Evolutionary conservation across 2,797 vertebrate species (phyloP).

Genomic region (Anisognathus igniventris): DNA sequence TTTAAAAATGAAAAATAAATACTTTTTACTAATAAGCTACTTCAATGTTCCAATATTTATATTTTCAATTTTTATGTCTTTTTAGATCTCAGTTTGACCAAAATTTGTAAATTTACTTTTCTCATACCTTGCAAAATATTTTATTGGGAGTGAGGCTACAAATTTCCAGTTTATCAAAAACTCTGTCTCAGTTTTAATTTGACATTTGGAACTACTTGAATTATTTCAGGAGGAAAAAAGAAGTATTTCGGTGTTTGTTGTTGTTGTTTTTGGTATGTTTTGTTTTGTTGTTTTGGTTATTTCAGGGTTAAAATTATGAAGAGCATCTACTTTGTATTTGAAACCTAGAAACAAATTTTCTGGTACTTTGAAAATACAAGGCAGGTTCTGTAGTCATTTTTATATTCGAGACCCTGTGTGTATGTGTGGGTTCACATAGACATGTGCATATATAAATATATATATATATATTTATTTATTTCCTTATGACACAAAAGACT

Average conservation of each 20-base stretch:
- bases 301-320: not conserved
- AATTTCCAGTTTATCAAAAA: not conserved
- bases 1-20: not conserved
- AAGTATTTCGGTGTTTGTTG: not conserved
- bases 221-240: not conserved
- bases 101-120: not conserved
- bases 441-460: accelerated
- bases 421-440: accelerated
- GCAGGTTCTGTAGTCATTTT: not conserved
- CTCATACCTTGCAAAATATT: not conserved
- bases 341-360: not conserved
- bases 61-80: not conserved
- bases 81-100: not conserved
- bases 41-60: not conserved
- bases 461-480: not conserved
- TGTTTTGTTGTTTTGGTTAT: not conserved
- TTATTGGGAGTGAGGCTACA: not conserved
- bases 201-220: not conserved
- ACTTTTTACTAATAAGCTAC: not conserved
- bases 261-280: not conserved
- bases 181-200: not conserved
- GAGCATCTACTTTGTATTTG: not conserved
- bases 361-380: not conserved
- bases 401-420: not conserved
- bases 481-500: not conserved